Percentiles rank a stretch among this genome's conserved stretches.
Conservation (phyloP, 2,797 vertebrate genomes). For the Moxostoma hubbsi region DNA sequence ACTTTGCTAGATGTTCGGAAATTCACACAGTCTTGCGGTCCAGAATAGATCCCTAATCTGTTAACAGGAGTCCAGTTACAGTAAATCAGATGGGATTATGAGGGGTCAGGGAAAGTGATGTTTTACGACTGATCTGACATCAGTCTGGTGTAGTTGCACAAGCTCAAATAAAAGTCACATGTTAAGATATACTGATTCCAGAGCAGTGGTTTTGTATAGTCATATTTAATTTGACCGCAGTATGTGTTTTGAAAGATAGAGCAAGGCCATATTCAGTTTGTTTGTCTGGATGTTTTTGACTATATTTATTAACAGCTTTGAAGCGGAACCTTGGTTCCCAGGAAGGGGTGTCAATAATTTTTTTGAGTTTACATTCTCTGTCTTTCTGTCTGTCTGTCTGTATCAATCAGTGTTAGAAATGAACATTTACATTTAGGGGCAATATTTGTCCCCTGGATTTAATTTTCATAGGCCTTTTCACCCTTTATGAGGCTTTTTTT, state of each 20-base stretch:
- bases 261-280: slow-evolving; percentile 39
- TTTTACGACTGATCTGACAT: slow-evolving; percentile 29
- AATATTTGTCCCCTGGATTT: too few species aligned
- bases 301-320: slow-evolving; percentile 42
- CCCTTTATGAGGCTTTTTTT: too few species aligned
- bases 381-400: slow-evolving; percentile 4
- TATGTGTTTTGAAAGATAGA: slow-evolving; percentile 5
- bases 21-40: slow-evolving; percentile 37
- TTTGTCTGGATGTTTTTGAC: slow-evolving; percentile 27
- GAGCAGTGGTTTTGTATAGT: not conserved
- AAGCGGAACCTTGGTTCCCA: slow-evolving; percentile 41
- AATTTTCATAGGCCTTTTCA: too few species aligned
- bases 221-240: slow-evolving; percentile 21
- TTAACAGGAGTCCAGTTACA: slow-evolving; percentile 35
- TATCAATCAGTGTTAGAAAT: not conserved
- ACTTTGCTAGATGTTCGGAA: slow-evolving; percentile 28
- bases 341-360: slow-evolving; percentile 48
- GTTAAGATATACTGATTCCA: not conserved
- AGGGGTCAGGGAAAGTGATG: slow-evolving; percentile 12
- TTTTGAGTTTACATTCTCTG: not conserved
- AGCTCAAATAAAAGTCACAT: not conserved
- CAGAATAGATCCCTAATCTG: slow-evolving; percentile 48
- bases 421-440: too few species aligned
- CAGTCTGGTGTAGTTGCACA: slow-evolving; percentile 22
- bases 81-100: slow-evolving; percentile 49